Evolutionary conservation across 2,888 invertebrate species (phyloP).

Genomic region (Cephus pulcher): DNA sequence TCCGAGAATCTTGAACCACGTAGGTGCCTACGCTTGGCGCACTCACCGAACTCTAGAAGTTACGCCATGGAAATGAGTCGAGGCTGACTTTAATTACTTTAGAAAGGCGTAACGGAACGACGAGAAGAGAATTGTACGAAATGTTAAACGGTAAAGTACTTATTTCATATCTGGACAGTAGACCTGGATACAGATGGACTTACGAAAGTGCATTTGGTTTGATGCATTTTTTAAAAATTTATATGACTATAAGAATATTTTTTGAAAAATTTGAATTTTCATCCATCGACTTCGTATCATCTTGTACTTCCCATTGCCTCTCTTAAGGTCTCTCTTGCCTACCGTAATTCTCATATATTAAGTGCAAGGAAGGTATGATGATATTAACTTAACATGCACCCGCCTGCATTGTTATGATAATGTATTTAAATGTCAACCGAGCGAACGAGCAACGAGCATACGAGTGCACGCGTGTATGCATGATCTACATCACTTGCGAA

Average conservation of each 20-base stretch:
- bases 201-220: neutral
- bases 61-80: neutral
- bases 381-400: conserved; percentile 59
- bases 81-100: neutral
- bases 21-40: neutral
- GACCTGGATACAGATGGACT: neutral
- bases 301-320: conserved; percentile 5
- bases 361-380: conserved; percentile 40
- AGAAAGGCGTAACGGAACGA: neutral
- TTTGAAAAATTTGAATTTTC: neutral
- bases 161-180: neutral
- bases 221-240: neutral
- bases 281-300: conserved; percentile 1
- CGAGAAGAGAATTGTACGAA: neutral
- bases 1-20: neutral
- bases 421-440: conserved; percentile 60
- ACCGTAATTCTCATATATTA: conserved; percentile 5
- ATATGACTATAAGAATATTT: neutral
- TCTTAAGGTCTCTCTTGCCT: neutral
- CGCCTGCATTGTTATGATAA: conserved; percentile 62
- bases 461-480: neutral
- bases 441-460: conserved; percentile 12
- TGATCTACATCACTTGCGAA: neutral
- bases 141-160: neutral
- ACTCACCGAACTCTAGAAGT: neutral